Base-by-base conservation (phyloP, 2,888 invertebrate species). In the Hypercompe scribonia region DNA sequence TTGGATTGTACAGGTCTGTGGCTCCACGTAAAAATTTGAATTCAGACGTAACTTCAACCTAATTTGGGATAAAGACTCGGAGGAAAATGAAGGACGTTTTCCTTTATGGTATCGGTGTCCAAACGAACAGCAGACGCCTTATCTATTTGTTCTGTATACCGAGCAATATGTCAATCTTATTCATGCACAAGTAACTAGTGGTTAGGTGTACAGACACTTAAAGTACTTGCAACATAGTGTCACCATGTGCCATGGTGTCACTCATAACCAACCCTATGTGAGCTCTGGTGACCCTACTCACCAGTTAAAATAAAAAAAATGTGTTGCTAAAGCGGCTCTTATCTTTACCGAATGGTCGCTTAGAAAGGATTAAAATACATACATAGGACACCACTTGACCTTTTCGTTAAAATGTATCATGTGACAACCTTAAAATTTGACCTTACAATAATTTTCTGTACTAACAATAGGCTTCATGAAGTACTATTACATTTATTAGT, bases 381-480 rank as follows among this genome's bases (percentile, higher is more conserved):
- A 46, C 3, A 61, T 28, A 46, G 42, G 31, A 66, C 28, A 46
- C 11, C 42, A 46, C 42, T 66, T 66, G 66, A 66, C 42, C 42
- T 66, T 66, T 66, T 46, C 42, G 42, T 46, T 28, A 46, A 21
- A 66, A 42, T 46, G 42, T 66, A 66, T 66, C 66, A 66, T 42
- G 42, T 42, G 42, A 24, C 54, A 71, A 84, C 42, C 66, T 42
- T 66, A 46, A 66, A 33, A 66, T 24, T 46, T 21, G 4, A 46
- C 66, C 66, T 66, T 46, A 31, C 58, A 24, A 42, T 42, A 42
- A 42, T 42, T 66, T 61, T 61, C 31, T 31, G 31, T 61, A 31
- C 61, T 31, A 39, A 46, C 61, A 61, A 61, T 31, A 31, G 61
- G 18, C 61, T 31, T 21, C 42, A 10, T 46, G 42, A 31, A 21